phyloP scores from a whole-genome alignment of 2,797 vertebrate species.

The Silurus lanzhouensis region DNA sequence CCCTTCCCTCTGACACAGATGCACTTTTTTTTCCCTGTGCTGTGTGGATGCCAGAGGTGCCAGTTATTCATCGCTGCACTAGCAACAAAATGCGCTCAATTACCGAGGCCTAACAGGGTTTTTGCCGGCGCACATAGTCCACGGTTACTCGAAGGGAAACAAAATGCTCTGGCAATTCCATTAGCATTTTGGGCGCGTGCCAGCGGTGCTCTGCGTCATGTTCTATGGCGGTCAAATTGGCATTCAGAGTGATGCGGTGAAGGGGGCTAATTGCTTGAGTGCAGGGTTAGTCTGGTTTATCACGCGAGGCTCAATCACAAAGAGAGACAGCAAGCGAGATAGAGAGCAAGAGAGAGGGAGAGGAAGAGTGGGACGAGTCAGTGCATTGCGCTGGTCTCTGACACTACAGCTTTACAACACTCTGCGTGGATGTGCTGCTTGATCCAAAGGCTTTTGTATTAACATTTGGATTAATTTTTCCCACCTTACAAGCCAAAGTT shows the following conservation, averaged over 20 bases:
- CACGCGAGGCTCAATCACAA: conserved; percentile 69
- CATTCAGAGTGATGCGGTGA: conserved; percentile 72
- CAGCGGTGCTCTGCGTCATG: conserved; percentile 74
- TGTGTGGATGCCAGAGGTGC: conserved; percentile 41
- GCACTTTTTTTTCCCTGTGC: neutral
- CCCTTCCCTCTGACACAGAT: neutral
- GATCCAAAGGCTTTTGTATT: neutral
- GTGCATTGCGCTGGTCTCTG: conserved; percentile 12
- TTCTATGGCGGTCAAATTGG: conserved; percentile 78
- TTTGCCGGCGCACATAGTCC: conserved; percentile 44
- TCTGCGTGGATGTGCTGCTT: conserved; percentile 17
- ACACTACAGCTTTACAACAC: conserved; percentile 21
- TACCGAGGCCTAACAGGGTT: conserved; percentile 52
- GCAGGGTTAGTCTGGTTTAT: conserved; percentile 75
- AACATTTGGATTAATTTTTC: neutral
- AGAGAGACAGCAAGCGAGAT: neutral
- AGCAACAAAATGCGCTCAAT: conserved; percentile 57
- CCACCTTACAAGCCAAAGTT: neutral
- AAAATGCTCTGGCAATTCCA: conserved; percentile 73
- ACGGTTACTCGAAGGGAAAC: conserved; percentile 67
- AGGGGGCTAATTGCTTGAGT: conserved; percentile 80
- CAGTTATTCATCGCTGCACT: conserved; percentile 47
- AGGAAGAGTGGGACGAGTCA: conserved; percentile 47
- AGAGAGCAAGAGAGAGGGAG: neutral
- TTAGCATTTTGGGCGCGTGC: conserved; percentile 75